These are phyloP conservation scores for Diacarnus erythraeanus DNA, from an alignment of 37 sponge, comb jelly and placozoan genomes.

Conservation along the genomic window DNA sequence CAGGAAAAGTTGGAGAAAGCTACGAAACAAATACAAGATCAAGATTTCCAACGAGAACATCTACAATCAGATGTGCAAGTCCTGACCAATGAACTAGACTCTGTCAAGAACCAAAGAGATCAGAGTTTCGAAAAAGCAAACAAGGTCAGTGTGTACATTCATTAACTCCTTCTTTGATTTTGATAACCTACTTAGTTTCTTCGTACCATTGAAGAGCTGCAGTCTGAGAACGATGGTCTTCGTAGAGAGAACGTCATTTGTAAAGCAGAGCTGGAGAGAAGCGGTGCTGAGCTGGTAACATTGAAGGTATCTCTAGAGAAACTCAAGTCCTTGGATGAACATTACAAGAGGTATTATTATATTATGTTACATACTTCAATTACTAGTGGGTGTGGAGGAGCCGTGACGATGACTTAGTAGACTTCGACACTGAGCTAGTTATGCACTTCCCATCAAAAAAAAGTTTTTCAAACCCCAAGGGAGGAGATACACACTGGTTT, in stretches of 20 bases:
- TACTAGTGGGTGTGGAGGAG: too few species aligned
- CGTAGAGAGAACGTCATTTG: not conserved
- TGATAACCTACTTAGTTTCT: slow-evolving; percentile 6
- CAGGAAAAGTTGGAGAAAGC: slow-evolving; percentile 28
- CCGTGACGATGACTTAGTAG: too few species aligned
- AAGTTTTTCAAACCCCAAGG: too few species aligned
- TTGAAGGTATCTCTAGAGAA: not conserved
- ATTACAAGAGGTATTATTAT: slow-evolving; percentile 17
- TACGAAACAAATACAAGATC: slow-evolving; percentile 6
- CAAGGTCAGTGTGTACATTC: not conserved
- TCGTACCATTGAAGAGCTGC: slow-evolving; percentile 17
- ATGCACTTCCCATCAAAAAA: too few species aligned
- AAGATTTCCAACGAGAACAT: slow-evolving; percentile 12
- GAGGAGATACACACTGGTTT: too few species aligned
- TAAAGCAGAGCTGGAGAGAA: not conserved
- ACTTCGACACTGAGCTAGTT: too few species aligned
- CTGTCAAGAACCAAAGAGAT: slow-evolving; percentile 9
- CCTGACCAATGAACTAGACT: slow-evolving; percentile 2
- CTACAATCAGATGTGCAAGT: slow-evolving; percentile 17
- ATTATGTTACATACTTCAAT: too few species aligned
- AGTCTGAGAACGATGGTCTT: slow-evolving; percentile 1
- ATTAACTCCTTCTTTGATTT: not conserved
- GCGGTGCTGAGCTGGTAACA: not conserved
- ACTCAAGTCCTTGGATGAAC: not conserved
- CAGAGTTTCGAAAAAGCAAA: slow-evolving; percentile 17